phyloP scores from a whole-genome alignment of 2,113 vertebrate species.

The Caretta caretta region DNA sequence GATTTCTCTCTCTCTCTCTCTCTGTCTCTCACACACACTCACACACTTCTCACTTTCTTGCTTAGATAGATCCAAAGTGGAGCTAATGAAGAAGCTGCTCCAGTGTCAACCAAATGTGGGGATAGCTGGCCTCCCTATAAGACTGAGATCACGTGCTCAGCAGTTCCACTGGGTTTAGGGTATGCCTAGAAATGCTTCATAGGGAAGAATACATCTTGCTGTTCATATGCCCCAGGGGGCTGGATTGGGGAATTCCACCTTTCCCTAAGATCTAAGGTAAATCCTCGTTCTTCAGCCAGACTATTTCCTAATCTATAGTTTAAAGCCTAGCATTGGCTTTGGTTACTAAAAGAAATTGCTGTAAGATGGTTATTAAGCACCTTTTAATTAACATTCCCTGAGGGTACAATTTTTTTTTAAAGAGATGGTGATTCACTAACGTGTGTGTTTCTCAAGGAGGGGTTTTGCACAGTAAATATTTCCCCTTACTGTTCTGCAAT shows the following conservation, averaged over 20 bases:
- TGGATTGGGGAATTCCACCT: neutral
- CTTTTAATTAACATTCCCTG: conserved; percentile 14
- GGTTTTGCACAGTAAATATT: neutral
- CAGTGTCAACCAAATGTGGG: neutral
- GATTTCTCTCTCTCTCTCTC: neutral
- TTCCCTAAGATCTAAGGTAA: neutral
- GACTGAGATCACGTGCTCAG: neutral
- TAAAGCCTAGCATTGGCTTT: neutral
- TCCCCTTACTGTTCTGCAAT: neutral
- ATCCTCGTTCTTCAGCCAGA: neutral
- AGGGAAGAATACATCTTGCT: neutral
- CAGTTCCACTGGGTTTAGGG: neutral
- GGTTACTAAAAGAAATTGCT: neutral
- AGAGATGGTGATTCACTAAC: neutral
- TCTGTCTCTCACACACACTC: fast-evolving
- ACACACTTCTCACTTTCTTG: neutral
- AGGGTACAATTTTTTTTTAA: neutral
- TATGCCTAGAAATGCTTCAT: fast-evolving
- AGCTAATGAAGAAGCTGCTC: fast-evolving
- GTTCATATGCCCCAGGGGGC: fast-evolving
- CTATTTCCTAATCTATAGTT: neutral
- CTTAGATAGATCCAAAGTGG: neutral
- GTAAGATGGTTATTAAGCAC: conserved; percentile 16
- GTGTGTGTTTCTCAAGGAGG: neutral
- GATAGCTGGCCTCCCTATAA: neutral